Evolutionary conservation across 1,140 invertebrate species (phyloP).

Genomic region (Heliconius hewitsoni): DNA sequence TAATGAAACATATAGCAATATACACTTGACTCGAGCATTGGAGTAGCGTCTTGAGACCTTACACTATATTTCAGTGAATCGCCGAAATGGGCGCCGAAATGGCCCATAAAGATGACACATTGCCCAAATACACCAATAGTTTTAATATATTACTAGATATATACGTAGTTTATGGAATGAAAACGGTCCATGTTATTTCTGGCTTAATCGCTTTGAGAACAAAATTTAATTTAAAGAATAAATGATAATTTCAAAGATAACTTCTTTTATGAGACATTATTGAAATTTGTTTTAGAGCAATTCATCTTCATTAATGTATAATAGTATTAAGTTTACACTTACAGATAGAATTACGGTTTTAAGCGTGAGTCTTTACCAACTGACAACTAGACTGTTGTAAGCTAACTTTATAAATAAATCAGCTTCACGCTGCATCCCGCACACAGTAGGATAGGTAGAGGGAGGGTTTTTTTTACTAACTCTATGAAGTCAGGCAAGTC

Average conservation of each 20-base stretch:
- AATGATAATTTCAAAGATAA: conserved; percentile 4
- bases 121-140: conserved; percentile 60
- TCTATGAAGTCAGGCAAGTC: too few species aligned
- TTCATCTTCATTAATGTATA: too few species aligned
- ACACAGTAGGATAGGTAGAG: too few species aligned
- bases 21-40: conserved; percentile 33
- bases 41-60: conserved; percentile 47
- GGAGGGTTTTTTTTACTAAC: too few species aligned
- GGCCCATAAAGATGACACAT: conserved; percentile 68
- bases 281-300: not conserved
- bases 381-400: too few species aligned
- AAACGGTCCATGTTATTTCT: conserved; percentile 3
- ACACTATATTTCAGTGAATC: conserved; percentile 58
- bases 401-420: too few species aligned
- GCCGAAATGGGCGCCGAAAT: conserved; percentile 64
- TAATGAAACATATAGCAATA: conserved; percentile 38
- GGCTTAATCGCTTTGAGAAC: conserved; percentile 24
- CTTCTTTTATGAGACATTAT: not conserved
- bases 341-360: too few species aligned
- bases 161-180: conserved; percentile 32
- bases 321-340: too few species aligned
- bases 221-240: conserved; percentile 19
- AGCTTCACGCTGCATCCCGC: too few species aligned
- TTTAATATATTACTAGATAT: conserved; percentile 51
- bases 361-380: too few species aligned